Conservation (phyloP, 2,797 vertebrate species). For the Mallotus villosus region DNA sequence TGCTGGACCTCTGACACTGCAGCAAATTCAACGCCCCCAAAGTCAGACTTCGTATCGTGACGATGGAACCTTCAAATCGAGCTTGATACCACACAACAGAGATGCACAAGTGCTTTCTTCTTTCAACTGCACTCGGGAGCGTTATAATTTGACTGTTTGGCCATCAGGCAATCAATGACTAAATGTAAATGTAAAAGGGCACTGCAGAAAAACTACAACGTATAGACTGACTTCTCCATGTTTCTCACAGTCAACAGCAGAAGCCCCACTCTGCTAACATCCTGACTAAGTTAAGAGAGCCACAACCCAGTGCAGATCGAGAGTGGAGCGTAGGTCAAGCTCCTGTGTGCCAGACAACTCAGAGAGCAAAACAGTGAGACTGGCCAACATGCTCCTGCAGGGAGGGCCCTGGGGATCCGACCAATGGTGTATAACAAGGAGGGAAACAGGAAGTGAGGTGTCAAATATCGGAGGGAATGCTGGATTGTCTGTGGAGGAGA, state of each 20-base stretch:
- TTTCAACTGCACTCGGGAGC: too few relatives aligned
- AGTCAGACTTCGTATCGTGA: neutral
- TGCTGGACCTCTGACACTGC: constrained; percentile 31
- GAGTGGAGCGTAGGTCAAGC: neutral
- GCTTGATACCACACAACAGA: neutral
- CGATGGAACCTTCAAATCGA: neutral
- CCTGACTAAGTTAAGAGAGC: neutral
- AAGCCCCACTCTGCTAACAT: neutral
- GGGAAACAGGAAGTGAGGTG: constrained; percentile 56
- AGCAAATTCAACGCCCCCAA: constrained; percentile 7
- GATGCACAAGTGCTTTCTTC: neutral
- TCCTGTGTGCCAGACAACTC: neutral
- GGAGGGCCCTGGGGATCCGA: constrained; percentile 7
- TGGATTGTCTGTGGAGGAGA: neutral
- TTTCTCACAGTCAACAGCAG: too few relatives aligned
- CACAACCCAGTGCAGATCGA: neutral
- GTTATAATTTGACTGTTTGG: too few relatives aligned
- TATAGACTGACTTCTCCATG: too few relatives aligned
- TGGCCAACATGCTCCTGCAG: neutral
- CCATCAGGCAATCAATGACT: too few relatives aligned
- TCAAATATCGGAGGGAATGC: constrained; percentile 55
- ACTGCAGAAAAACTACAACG: too few relatives aligned
- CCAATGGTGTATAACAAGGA: constrained; percentile 33
- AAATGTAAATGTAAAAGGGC: too few relatives aligned
- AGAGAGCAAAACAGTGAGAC: constrained; percentile 16